Conservation (phyloP, 2,113 vertebrate genomes). For the Sinocyclocheilus maitianheensis region DNA sequence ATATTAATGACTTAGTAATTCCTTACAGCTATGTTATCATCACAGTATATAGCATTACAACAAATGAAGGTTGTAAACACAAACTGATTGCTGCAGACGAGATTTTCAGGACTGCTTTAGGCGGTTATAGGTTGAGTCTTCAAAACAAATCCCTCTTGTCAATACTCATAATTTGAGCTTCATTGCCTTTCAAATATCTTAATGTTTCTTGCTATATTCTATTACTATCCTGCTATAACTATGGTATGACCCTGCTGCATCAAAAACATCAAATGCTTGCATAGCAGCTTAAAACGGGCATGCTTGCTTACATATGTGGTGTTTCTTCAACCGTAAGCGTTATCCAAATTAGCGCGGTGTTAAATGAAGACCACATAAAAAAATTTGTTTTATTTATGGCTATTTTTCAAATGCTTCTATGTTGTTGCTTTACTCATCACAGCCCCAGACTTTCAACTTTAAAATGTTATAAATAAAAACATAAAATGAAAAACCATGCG, state of each 20-base stretch:
- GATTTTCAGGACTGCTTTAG: neutral
- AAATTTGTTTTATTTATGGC: neutral
- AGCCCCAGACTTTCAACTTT: neutral
- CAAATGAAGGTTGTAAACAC: neutral
- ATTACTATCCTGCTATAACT: neutral
- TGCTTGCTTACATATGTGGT: neutral
- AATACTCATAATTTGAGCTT: neutral
- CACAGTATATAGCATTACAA: neutral
- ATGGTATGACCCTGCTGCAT: neutral
- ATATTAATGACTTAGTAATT: neutral
- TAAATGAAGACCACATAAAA: neutral
- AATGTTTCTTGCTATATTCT: neutral
- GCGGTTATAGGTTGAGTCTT: neutral
- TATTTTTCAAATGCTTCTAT: neutral
- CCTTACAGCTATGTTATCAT: neutral
- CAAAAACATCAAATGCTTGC: neutral
- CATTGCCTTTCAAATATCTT: neutral
- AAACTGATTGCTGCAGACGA: constrained; percentile 1
- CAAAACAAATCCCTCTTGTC: neutral
- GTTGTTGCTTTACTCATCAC: neutral
- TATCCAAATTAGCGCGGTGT: neutral
- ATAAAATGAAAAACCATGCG: too few relatives aligned
- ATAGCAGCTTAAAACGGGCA: neutral
- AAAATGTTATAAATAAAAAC: neutral
- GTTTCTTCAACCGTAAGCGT: neutral